A percentile compares a stretch with the other conserved stretches of the same genome.
Conservation (phyloP, 2,113 vertebrate species). For the Syngnathus scovelli region DNA sequence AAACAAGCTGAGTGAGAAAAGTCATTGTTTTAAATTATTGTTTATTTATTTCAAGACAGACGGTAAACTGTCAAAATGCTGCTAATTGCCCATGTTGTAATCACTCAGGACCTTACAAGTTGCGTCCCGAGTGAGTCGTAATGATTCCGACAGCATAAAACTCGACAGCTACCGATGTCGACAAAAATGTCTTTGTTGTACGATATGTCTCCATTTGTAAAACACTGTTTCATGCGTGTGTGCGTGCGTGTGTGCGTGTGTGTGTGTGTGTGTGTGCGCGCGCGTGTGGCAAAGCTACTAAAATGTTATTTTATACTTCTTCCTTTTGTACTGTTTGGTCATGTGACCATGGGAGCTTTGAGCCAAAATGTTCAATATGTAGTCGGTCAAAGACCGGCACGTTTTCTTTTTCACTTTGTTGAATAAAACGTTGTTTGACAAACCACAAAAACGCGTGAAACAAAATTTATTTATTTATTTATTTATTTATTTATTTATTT, state of each 20-base stretch:
- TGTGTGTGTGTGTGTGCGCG: background rate
- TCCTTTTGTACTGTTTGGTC: constrained; percentile 1
- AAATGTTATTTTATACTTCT: background rate
- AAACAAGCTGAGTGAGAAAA: constrained; percentile 2
- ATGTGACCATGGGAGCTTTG: background rate
- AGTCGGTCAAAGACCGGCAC: background rate
- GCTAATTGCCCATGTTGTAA: constrained; percentile 28
- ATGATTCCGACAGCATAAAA: background rate
- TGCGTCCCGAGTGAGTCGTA: background rate
- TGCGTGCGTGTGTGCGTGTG: background rate
- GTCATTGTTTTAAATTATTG: background rate
- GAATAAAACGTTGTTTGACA: background rate
- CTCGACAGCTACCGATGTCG: background rate
- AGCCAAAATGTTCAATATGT: background rate
- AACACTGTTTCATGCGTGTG: background rate
- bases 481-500: too few species aligned
- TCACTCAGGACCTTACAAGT: constrained; percentile 43
- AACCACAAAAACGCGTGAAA: background rate
- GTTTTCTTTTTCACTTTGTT: background rate
- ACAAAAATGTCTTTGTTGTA: background rate
- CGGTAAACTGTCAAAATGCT: constrained; percentile 12
- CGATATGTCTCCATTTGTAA: background rate
- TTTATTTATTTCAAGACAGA: background rate
- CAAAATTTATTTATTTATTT: too few species aligned
- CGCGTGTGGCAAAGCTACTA: background rate